Conservation (phyloP, 35 echinoderm and acorn worm genomes). For the Apostichopus japonicus region DNA sequence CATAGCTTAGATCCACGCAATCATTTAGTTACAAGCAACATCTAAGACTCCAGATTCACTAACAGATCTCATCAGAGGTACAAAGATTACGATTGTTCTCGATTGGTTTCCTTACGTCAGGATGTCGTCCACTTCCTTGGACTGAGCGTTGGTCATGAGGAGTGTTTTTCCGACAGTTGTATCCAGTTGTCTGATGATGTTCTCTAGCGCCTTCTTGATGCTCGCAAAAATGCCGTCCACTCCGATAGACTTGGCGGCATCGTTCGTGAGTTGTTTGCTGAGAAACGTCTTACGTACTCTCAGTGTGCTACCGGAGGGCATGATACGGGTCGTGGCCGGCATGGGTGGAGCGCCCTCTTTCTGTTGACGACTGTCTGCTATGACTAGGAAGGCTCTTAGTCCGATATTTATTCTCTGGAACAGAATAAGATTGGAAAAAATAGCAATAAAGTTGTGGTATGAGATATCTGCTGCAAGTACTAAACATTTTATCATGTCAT, state of each 20-base stretch:
- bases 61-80: too few relatives aligned
- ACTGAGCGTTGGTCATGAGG: conserved; percentile 98
- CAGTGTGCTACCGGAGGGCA: conserved; percentile 98
- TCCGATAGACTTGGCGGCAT: conserved; percentile 91
- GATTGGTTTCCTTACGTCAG: conserved; percentile 85
- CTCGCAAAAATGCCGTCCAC: conserved; percentile 74
- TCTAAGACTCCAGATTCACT: too few relatives aligned
- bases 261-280: conserved; percentile 94
- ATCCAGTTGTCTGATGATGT: conserved; percentile 83
- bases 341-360: conserved; percentile 95
- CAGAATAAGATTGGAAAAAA: neutral
- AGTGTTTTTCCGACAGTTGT: conserved; percentile 78
- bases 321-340: conserved; percentile 92
- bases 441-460: too few relatives aligned
- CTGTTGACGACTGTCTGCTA: conserved; percentile 95
- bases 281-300: conserved; percentile 91
- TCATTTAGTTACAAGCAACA: too few relatives aligned
- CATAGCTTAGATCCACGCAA: too few relatives aligned
- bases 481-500: too few relatives aligned
- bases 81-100: neutral
- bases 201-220: conserved; percentile 86
- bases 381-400: conserved; percentile 94
- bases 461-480: too few relatives aligned
- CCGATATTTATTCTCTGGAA: conserved; percentile 97
- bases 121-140: conserved; percentile 96